Conservation (phyloP, 2,888 invertebrate genomes). For the Acanthosepion lycidas region DNA sequence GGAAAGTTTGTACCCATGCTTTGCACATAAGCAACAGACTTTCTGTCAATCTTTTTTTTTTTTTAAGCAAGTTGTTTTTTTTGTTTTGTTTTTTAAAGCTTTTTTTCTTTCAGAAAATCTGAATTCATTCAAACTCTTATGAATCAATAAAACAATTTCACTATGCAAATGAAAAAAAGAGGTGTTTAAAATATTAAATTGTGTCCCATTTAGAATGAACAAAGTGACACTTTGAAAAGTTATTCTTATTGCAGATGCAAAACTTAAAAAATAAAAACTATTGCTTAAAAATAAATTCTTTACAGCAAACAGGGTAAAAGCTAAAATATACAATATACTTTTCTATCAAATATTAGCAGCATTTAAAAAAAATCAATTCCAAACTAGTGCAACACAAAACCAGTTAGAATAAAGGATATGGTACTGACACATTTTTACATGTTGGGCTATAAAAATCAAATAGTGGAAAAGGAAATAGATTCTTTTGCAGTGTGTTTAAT, state of each 20-base stretch:
- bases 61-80: not conserved
- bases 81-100: no score
- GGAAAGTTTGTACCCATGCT: not conserved
- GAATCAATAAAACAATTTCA: constrained; percentile 8
- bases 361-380: no score
- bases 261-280: not conserved
- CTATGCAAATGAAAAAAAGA: not conserved
- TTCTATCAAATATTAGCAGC: no score
- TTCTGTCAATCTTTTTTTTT: not conserved
- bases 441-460: no score
- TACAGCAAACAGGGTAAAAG: not conserved
- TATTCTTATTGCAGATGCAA: not conserved
- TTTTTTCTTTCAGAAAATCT: not conserved
- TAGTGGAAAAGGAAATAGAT: no score
- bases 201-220: not conserved
- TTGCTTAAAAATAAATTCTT: not conserved
- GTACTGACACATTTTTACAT: no score
- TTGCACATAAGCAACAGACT: not conserved
- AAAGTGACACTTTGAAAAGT: not conserved
- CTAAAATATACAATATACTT: not conserved
- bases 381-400: no score
- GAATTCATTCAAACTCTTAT: not conserved
- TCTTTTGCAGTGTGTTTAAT: no score
- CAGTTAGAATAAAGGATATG: no score
- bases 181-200: not conserved